Conservation (phyloP, 2,797 vertebrate genomes). For the Poecilia wingei region DNA sequence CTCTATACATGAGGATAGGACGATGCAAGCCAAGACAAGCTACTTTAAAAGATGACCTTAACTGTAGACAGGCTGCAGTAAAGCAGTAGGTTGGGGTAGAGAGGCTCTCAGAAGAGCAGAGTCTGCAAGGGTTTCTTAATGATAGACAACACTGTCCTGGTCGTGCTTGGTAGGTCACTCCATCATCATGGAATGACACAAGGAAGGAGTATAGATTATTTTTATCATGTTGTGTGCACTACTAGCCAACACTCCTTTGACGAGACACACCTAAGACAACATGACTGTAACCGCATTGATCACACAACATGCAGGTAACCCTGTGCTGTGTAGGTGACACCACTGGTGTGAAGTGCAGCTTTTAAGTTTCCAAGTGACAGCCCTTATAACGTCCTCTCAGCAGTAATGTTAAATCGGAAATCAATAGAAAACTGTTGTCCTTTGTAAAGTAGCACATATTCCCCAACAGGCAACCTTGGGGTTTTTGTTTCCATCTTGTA, state of each 20-base stretch:
- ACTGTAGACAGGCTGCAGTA: not conserved
- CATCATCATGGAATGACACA: not conserved
- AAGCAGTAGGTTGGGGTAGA: too few species aligned
- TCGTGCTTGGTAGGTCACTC: not conserved
- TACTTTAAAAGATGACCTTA: not conserved
- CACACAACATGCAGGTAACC: slow-evolving; percentile 49
- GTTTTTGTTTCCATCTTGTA: slow-evolving; percentile 1
- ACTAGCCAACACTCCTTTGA: too few species aligned
- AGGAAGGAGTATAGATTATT: too few species aligned
- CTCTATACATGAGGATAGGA: not conserved
- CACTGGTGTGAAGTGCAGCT: slow-evolving; percentile 48
- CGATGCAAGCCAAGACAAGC: not conserved
- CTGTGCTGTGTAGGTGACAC: slow-evolving; percentile 65
- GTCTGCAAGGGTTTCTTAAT: not conserved
- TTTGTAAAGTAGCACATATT: slow-evolving; percentile 7
- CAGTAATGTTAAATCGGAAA: slow-evolving; percentile 7
- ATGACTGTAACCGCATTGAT: slow-evolving; percentile 78
- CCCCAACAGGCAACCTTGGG: not conserved
- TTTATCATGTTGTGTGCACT: not conserved
- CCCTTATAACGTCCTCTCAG: not conserved
- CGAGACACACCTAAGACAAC: slow-evolving; percentile 32
- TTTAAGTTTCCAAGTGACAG: slow-evolving; percentile 41
- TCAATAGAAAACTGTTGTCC: not conserved
- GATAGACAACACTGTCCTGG: not conserved
- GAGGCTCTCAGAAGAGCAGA: too few species aligned